A percentile compares a stretch with the other conserved stretches of the same genome.
Evolutionary conservation across 2,888 invertebrate species (phyloP).

Genomic region (Alloscopus bannaensis): DNA sequence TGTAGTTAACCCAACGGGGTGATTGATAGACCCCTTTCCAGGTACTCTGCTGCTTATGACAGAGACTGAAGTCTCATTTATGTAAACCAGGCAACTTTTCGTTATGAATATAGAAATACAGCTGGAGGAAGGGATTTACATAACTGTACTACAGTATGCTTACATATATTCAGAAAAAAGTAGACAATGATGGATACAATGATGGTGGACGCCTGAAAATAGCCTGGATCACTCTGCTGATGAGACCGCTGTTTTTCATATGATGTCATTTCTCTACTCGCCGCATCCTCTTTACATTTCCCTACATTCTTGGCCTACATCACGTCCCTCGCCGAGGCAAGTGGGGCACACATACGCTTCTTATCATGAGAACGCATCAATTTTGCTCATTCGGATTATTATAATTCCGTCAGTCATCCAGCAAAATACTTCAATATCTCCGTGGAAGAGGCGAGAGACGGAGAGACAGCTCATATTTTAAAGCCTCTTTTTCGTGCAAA

Average conservation of each 20-base stretch:
- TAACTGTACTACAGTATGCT: too few species aligned
- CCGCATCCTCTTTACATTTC: neutral
- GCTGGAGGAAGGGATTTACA: too few species aligned
- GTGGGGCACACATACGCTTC: slow-evolving; percentile 34
- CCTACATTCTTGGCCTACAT: slow-evolving; percentile 56
- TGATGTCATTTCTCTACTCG: slow-evolving; percentile 18
- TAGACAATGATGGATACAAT: too few species aligned
- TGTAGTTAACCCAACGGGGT: slow-evolving; percentile 70
- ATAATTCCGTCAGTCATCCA: slow-evolving; percentile 50
- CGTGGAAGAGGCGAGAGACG: neutral
- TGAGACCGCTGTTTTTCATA: too few species aligned
- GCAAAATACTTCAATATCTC: neutral
- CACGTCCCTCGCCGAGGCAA: too few species aligned
- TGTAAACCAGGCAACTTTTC: too few species aligned
- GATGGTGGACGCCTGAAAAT: too few species aligned
- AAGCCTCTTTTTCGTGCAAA: neutral
- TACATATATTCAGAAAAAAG: too few species aligned
- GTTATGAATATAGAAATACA: too few species aligned
- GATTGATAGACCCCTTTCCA: slow-evolving; percentile 59
- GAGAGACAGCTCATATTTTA: slow-evolving; percentile 16
- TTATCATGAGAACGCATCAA: slow-evolving; percentile 51
- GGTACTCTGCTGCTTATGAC: neutral
- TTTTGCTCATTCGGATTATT: slow-evolving; percentile 52
- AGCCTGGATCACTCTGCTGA: too few species aligned
- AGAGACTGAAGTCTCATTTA: too few species aligned